These are phyloP conservation scores for Ladona fulva DNA, from an alignment of 1,140 invertebrate species.

Conservation along the genomic window DNA sequence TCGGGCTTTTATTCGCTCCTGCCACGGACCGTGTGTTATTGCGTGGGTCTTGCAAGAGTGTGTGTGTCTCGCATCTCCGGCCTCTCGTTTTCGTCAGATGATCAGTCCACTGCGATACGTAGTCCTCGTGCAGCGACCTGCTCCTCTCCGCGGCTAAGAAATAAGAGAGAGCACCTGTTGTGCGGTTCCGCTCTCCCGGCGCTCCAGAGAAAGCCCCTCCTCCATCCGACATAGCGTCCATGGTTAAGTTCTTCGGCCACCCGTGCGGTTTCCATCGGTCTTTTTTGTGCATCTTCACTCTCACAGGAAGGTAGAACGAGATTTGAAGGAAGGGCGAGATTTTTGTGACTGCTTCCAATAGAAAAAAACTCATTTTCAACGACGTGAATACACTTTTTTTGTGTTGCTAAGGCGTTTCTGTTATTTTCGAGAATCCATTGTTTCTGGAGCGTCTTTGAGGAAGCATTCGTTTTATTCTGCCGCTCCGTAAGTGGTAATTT, in stretches of 20 bases:
- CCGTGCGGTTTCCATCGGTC: neutral
- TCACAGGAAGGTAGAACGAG: neutral
- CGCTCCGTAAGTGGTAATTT: too few species aligned
- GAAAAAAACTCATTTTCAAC: too few species aligned
- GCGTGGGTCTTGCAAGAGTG: neutral
- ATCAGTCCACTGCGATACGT: neutral
- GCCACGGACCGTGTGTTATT: neutral
- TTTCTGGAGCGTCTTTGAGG: too few species aligned
- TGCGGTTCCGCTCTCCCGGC: neutral
- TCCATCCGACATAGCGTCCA: neutral
- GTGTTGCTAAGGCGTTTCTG: too few species aligned
- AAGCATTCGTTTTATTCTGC: too few species aligned
- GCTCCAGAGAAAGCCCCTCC: neutral
- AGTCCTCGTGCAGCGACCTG: neutral
- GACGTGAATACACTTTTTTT: too few species aligned
- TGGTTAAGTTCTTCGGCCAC: neutral
- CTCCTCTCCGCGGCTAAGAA: neutral
- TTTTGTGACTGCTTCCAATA: neutral
- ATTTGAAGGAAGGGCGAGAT: neutral
- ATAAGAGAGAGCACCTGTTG: neutral
- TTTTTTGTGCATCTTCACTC: neutral
- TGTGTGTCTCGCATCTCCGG: neutral
- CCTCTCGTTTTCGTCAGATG: neutral
- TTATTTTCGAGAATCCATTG: too few species aligned
- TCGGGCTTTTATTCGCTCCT: neutral